phyloP scores from a whole-genome alignment of 2,797 vertebrate species.

The Alca torda region DNA sequence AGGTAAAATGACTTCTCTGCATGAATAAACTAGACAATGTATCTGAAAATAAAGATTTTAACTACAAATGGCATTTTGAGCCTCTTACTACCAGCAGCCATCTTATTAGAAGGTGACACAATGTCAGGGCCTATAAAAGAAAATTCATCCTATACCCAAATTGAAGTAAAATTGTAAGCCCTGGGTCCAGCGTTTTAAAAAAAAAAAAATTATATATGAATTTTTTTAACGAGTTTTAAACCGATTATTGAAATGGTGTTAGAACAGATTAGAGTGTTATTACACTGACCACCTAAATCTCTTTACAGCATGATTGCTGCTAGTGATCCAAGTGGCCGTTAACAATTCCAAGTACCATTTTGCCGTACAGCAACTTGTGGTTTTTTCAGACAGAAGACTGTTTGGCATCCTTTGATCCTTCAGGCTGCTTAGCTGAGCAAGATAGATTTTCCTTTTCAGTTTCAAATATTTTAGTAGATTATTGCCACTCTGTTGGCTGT shows the following conservation, averaged over 20 bases:
- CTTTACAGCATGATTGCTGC: not conserved
- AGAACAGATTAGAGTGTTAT: not conserved
- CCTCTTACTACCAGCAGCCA: not conserved
- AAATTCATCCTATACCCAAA: not conserved
- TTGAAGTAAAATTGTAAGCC: not conserved
- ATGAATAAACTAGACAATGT: conserved; percentile 37
- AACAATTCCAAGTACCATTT: not conserved
- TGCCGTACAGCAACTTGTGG: not conserved
- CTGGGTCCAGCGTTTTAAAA: not conserved
- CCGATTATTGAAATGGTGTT: not conserved
- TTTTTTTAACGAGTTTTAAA: not conserved
- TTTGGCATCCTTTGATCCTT: not conserved
- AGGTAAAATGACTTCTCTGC: conserved; percentile 41
- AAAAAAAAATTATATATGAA: too few species aligned
- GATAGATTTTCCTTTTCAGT: conserved; percentile 4
- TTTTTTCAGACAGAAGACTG: not conserved
- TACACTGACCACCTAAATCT: not conserved
- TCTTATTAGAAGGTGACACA: conserved; percentile 9
- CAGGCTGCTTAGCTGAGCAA: not conserved
- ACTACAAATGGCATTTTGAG: conserved; percentile 29
- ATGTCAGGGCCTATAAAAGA: conserved; percentile 19
- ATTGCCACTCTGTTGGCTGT: conserved; percentile 27
- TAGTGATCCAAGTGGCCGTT: not conserved
- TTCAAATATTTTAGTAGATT: conserved; percentile 28
- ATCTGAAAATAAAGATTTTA: conserved; percentile 57